Percentiles rank a stretch among this genome's conserved stretches.
Conservation (phyloP, 1,140 invertebrate species). For the Drosophila gunungcola region DNA sequence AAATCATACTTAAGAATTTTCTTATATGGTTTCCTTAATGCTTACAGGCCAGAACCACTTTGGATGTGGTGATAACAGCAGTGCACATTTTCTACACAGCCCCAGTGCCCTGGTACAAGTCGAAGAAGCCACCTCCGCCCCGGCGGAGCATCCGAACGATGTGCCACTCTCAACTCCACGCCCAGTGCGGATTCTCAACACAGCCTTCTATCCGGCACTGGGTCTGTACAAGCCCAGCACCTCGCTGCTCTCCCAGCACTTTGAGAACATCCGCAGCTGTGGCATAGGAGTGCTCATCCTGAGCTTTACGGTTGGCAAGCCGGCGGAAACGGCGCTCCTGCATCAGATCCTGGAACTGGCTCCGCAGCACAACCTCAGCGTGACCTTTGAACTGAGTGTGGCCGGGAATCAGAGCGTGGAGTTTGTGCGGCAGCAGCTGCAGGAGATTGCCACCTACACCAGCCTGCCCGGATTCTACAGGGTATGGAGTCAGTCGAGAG, state of each 20-base stretch:
- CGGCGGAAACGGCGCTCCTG: constrained; percentile 55
- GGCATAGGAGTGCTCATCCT: constrained; percentile 80
- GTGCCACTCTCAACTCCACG: constrained; percentile 59
- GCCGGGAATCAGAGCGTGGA: constrained; percentile 72
- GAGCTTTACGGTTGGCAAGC: constrained; percentile 44
- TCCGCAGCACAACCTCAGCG: constrained; percentile 74
- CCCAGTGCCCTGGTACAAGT: constrained; percentile 81
- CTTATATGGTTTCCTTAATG: no score
- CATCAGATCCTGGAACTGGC: constrained; percentile 71
- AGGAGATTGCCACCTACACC: constrained; percentile 46
- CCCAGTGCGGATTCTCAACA: constrained; percentile 70
- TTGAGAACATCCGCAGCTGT: constrained; percentile 77
- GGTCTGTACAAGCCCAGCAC: constrained; percentile 78
- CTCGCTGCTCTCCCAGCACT: constrained; percentile 73
- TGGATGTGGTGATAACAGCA: constrained; percentile 60
- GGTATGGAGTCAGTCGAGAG: constrained; percentile 83
- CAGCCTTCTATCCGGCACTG: constrained; percentile 78
- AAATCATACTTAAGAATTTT: no score
- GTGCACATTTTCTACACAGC: constrained; percentile 83
- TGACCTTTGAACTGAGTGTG: constrained; percentile 78
- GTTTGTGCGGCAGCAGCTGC: constrained; percentile 74
- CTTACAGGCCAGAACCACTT: constrained; percentile 37
- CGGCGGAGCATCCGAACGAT: constrained; percentile 66
- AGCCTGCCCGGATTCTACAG: constrained; percentile 86
- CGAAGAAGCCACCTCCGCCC: constrained; percentile 60